phyloP scores from a whole-genome alignment of 2,113 vertebrate species.

The Oryzias melastigma region DNA sequence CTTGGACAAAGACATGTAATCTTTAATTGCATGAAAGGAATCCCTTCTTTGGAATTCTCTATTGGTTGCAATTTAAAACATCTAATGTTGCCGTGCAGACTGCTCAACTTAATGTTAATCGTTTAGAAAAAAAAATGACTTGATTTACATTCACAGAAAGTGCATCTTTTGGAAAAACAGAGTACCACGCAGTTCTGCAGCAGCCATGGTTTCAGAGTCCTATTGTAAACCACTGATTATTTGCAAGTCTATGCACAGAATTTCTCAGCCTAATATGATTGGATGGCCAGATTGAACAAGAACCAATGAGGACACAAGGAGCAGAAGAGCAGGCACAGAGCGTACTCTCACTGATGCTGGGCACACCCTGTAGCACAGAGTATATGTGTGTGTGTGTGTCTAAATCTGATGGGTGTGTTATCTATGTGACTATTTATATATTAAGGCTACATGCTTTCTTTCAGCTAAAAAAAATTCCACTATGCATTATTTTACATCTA shows the following conservation, averaged over 20 bases:
- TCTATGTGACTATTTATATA: conserved; percentile 31
- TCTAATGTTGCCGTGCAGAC: no score
- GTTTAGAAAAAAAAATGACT: not conserved
- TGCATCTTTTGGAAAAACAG: conserved; percentile 6
- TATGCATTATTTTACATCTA: conserved; percentile 29
- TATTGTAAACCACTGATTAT: conserved; percentile 64
- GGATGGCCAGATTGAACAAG: conserved; percentile 51
- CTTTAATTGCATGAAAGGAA: no score
- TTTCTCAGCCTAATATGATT: conserved; percentile 49
- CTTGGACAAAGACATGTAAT: no score
- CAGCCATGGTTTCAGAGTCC: conserved; percentile 35
- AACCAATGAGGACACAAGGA: conserved; percentile 63
- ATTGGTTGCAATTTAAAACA: no score
- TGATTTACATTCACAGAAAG: conserved; percentile 12
- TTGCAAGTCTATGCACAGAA: conserved; percentile 65
- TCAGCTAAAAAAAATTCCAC: conserved; percentile 32
- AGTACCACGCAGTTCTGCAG: conserved; percentile 14
- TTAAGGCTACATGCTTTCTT: conserved; percentile 37
- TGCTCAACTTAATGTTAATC: not conserved
- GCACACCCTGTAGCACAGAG: conserved; percentile 57
- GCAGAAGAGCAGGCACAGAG: conserved; percentile 49
- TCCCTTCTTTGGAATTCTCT: no score
- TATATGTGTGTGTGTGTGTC: conserved; percentile 11
- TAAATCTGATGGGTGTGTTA: conserved; percentile 26
- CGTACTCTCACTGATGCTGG: conserved; percentile 55